A percentile compares a stretch with the other conserved stretches of the same genome.
phyloP scores from a whole-genome alignment of 2,113 vertebrate genomes.

The Eulemur macaco region DNA sequence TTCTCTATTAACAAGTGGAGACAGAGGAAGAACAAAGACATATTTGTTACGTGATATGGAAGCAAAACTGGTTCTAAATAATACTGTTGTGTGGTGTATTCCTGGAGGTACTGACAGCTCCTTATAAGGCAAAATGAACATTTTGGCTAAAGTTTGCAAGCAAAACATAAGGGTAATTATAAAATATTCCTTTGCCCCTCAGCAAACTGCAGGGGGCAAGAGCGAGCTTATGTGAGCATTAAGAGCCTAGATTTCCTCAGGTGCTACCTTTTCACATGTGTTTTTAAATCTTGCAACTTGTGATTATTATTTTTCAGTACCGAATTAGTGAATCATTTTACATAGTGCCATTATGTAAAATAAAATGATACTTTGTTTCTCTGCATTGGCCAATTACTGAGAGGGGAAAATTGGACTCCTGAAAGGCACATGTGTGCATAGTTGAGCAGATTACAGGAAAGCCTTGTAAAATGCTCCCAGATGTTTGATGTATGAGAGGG shows the following conservation, averaged over 20 bases:
- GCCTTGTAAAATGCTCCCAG: slow-evolving; percentile 65
- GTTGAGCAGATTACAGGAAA: slow-evolving; percentile 63
- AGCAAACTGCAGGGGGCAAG: slow-evolving; percentile 84
- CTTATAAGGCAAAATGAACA: slow-evolving; percentile 75
- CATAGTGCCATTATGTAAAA: slow-evolving; percentile 69
- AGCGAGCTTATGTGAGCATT: slow-evolving; percentile 77
- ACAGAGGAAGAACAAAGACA: slow-evolving; percentile 46
- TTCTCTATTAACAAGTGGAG: slow-evolving; percentile 44
- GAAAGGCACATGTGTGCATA: slow-evolving; percentile 53
- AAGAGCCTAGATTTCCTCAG: slow-evolving; percentile 55
- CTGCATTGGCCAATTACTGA: slow-evolving; percentile 72
- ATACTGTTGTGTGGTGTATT: slow-evolving; percentile 41
- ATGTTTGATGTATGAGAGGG: slow-evolving; percentile 49
- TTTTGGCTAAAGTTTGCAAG: slow-evolving; percentile 71
- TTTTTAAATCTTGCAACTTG: slow-evolving; percentile 62
- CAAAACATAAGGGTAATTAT: slow-evolving; percentile 39
- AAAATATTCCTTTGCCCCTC: slow-evolving; percentile 53
- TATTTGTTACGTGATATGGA: slow-evolving; percentile 33
- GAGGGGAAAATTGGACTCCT: slow-evolving; percentile 67
- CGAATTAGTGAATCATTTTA: slow-evolving; percentile 74
- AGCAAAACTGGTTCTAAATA: slow-evolving; percentile 74
- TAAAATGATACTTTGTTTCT: slow-evolving; percentile 78
- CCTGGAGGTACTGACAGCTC: slow-evolving; percentile 65
- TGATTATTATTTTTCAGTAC: slow-evolving; percentile 75
- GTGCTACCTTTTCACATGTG: slow-evolving; percentile 50